Evolutionary conservation across 2,797 vertebrate genomes (phyloP).

Genomic region (Salmo trutta): DNA sequence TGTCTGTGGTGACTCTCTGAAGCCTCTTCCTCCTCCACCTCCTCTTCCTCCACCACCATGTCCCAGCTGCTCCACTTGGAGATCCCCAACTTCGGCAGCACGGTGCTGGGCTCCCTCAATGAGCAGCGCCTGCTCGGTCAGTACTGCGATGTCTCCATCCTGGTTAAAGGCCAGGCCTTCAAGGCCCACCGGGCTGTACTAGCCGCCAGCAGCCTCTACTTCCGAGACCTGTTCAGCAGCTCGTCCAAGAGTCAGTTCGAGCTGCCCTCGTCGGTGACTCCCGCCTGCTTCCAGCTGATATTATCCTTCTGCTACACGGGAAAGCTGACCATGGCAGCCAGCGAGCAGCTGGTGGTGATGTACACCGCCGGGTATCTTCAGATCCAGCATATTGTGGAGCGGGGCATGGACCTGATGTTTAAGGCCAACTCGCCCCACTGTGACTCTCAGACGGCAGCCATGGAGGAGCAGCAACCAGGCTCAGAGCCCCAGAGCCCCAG

Average conservation of each 20-base stretch:
- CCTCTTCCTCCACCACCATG: conserved; percentile 77
- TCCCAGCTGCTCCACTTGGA: conserved; percentile 98
- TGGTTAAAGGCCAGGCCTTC: conserved; percentile 96
- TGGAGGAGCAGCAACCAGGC: conserved; percentile 91
- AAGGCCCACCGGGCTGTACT: conserved; percentile 96
- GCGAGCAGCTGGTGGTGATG: conserved; percentile 99
- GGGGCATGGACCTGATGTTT: conserved; percentile 97
- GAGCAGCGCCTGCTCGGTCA: conserved; percentile 96
- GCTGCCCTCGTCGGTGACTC: conserved; percentile 94
- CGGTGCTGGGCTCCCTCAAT: conserved; percentile 94
- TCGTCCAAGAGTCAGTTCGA: conserved; percentile 96
- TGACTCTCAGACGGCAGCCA: conserved; percentile 92
- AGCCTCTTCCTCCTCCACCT: conserved; percentile 23
- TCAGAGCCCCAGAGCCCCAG: conserved; percentile 95
- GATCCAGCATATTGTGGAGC: conserved; percentile 98
- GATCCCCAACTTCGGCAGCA: conserved; percentile 98
- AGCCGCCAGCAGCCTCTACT: conserved; percentile 98
- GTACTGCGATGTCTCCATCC: conserved; percentile 98
- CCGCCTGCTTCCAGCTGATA: conserved; percentile 97
- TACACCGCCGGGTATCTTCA: conserved; percentile 99
- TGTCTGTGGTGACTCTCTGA: conserved; percentile 67
- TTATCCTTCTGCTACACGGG: conserved; percentile 98
- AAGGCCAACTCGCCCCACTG: conserved; percentile 99
- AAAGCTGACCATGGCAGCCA: conserved; percentile 96
- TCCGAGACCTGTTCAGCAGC: conserved; percentile 95